Percentiles rank a stretch among this genome's conserved stretches.
These are phyloP conservation scores for Drosophila cardini DNA, from an alignment of 1,140 invertebrate genomes.

Conservation along the genomic window DNA sequence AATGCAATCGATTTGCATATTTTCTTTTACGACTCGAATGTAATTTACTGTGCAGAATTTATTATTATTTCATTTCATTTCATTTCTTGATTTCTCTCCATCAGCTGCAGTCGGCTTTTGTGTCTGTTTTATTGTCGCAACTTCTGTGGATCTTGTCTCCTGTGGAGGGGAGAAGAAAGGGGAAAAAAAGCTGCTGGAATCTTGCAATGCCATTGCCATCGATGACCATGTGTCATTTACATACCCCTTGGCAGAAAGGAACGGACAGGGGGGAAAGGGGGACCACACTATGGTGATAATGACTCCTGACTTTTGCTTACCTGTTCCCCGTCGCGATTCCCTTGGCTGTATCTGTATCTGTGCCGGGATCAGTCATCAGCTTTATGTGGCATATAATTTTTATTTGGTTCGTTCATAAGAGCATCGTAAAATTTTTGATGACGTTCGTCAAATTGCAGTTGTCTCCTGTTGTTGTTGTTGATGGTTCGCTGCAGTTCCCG, in stretches of 20 bases:
- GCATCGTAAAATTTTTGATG: constrained; percentile 75
- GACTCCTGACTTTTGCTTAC: constrained; percentile 46
- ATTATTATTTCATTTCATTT: constrained; percentile 74
- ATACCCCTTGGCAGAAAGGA: background rate
- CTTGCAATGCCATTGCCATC: constrained; percentile 19
- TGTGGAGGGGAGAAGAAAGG: constrained; percentile 1
- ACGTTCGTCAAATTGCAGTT: constrained; percentile 70
- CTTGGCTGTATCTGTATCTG: constrained; percentile 32
- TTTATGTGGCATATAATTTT: constrained; percentile 79
- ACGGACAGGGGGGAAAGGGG: background rate
- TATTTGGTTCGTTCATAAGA: constrained; percentile 71
- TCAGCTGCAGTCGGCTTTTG: constrained; percentile 63
- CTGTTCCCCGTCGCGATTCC: constrained; percentile 14
- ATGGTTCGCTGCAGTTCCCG: constrained; percentile 11
- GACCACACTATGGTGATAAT: constrained; percentile 33
- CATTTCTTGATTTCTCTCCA: constrained; percentile 73
- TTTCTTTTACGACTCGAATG: constrained; percentile 69
- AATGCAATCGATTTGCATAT: constrained; percentile 81
- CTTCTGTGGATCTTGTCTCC: constrained; percentile 26
- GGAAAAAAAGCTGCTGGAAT: background rate
- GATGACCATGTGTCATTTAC: constrained; percentile 49
- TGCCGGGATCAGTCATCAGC: constrained; percentile 65
- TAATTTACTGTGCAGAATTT: constrained; percentile 75
- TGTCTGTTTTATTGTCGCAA: constrained; percentile 55
- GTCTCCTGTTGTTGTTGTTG: constrained; percentile 31